Evolutionary conservation across 92 coral and sea anemone genomes (phyloP).

Genomic region (Porites cylindrica): DNA sequence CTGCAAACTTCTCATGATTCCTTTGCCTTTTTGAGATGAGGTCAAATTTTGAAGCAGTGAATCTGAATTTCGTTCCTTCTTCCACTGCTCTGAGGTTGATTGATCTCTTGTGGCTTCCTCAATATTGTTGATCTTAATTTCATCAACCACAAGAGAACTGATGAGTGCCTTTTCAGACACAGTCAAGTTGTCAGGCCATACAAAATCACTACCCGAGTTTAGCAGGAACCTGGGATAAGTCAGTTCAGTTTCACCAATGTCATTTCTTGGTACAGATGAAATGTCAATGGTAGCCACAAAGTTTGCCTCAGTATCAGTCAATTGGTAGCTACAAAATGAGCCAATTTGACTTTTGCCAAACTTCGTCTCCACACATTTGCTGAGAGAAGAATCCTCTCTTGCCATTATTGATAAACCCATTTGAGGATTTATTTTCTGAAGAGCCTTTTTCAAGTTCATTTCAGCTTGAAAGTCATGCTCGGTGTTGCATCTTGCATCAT

Average conservation of each 20-base stretch:
- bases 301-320: conserved; percentile 64
- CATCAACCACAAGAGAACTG: conserved; percentile 23
- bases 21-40: too few species aligned
- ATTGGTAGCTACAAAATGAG: conserved; percentile 53
- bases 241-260: background rate
- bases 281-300: conserved; percentile 57
- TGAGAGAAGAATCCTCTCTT: background rate
- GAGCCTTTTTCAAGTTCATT: conserved; percentile 23
- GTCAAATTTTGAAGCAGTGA: conserved; percentile 56
- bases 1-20: conserved; percentile 44
- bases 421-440: conserved; percentile 4
- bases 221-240: conserved; percentile 40
- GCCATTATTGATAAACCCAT: conserved; percentile 40
- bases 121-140: conserved; percentile 26
- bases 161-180: conserved; percentile 13
- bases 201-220: conserved; percentile 21
- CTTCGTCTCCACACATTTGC: conserved; percentile 9
- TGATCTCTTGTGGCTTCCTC: conserved; percentile 44
- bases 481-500: conserved; percentile 59
- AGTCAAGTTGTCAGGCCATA: conserved; percentile 30
- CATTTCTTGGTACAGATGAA: conserved; percentile 44
- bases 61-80: conserved; percentile 43
- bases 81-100: conserved; percentile 44
- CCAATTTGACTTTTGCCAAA: conserved; percentile 50
- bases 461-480: conserved; percentile 20